A percentile compares a stretch with the other conserved stretches of the same genome.
phyloP scores from a whole-genome alignment of 2,113 vertebrate species.

The Podilymbus podiceps region DNA sequence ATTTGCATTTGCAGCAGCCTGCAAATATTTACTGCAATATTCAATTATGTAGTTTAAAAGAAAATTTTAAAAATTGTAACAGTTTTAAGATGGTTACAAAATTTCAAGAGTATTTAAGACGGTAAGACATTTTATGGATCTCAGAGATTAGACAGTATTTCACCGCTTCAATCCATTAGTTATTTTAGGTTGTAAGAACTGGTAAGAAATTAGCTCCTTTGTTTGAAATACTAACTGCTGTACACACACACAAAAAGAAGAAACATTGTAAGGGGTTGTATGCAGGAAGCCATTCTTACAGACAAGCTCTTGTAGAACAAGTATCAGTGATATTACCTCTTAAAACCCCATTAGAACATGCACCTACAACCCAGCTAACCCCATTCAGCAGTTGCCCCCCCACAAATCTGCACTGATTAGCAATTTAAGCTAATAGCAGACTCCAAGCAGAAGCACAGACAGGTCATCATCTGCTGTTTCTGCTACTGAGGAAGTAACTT shows the following conservation, averaged over 20 bases:
- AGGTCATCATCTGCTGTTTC: not conserved
- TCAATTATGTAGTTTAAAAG: not conserved
- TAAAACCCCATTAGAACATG: not conserved
- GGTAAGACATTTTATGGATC: not conserved
- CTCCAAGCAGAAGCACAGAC: not conserved
- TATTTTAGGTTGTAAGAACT: not conserved
- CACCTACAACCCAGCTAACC: not conserved
- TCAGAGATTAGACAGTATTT: not conserved
- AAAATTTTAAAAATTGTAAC: not conserved
- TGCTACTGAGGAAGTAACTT: not conserved
- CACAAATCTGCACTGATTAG: not conserved
- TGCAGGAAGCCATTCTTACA: not conserved
- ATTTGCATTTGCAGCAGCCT: not conserved
- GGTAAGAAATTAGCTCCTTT: not conserved
- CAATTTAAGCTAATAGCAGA: not conserved
- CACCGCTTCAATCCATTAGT: not conserved
- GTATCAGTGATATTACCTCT: not conserved
- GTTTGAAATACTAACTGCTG: not conserved
- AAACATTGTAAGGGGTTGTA: rapidly evolving
- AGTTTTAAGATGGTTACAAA: not conserved
- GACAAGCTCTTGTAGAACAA: not conserved
- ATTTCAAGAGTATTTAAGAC: not conserved
- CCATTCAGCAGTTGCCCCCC: not conserved
- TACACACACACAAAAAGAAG: not conserved
- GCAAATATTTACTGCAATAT: not conserved